phyloP scores from a whole-genome alignment of 2,113 vertebrate genomes.

The Ursus arctos region DNA sequence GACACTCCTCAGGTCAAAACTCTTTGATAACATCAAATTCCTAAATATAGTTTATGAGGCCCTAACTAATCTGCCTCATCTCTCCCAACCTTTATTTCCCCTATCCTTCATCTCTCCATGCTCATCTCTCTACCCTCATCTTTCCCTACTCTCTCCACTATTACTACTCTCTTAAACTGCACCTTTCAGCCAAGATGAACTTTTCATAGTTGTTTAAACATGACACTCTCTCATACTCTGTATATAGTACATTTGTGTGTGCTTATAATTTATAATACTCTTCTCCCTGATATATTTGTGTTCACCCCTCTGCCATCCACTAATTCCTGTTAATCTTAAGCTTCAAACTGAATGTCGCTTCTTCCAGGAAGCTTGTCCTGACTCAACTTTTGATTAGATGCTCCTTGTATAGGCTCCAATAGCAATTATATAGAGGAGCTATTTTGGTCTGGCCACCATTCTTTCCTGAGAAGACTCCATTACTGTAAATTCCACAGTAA shows the following conservation, averaged over 20 bases:
- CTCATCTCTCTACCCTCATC: not conserved
- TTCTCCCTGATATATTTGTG: not conserved
- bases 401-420: not conserved
- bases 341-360: not conserved
- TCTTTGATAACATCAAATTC: constrained; percentile 20
- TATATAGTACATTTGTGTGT: not conserved
- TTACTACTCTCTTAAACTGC: not conserved
- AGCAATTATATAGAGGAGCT: not conserved
- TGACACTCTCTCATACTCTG: not conserved
- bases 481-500: constrained; percentile 18
- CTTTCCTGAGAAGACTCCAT: not conserved
- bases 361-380: constrained; percentile 8
- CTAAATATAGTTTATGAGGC: not conserved
- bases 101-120: not conserved
- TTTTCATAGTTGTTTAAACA: constrained; percentile 7
- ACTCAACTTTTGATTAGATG: constrained; percentile 4
- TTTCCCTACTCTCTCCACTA: not conserved
- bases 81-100: not conserved
- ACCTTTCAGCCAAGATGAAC: not conserved
- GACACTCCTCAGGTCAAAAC: constrained; percentile 16
- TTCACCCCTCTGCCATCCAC: not conserved
- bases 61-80: not conserved
- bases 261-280: constrained; percentile 14
- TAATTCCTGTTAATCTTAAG: not conserved
- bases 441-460: not conserved